These are phyloP conservation scores for Leptodirus hochenwartii DNA, from an alignment of 2,888 invertebrate species.

Conservation along the genomic window DNA sequence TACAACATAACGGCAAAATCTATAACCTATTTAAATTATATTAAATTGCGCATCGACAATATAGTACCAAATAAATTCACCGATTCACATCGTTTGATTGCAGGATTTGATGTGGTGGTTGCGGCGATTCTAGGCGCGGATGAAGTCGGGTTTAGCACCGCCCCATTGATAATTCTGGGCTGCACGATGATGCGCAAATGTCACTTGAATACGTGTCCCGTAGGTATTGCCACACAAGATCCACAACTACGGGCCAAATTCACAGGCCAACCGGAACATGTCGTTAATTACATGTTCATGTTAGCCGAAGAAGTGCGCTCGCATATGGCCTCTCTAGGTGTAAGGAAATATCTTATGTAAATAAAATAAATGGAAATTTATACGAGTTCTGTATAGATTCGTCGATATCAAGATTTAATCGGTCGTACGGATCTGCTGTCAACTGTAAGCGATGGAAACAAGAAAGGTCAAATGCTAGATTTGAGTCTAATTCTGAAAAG, in stretches of 20 bases:
- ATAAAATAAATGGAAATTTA: neutral
- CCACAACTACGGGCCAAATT: constrained; percentile 90
- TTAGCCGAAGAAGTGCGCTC: constrained; percentile 90
- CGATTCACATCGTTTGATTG: neutral
- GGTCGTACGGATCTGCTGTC: constrained; percentile 80
- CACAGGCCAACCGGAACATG: constrained; percentile 93
- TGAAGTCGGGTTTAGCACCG: constrained; percentile 97
- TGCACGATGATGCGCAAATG: constrained; percentile 99
- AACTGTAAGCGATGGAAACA: constrained; percentile 46
- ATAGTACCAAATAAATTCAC: neutral
- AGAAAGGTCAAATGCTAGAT: constrained; percentile 73
- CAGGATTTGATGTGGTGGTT: constrained; percentile 85
- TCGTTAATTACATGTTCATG: constrained; percentile 94
- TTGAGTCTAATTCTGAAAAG: constrained; percentile 73
- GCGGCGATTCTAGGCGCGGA: constrained; percentile 94
- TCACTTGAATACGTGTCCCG: constrained; percentile 97
- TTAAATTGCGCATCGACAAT: too few relatives aligned
- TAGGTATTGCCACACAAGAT: constrained; percentile 98
- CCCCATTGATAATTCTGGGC: constrained; percentile 91
- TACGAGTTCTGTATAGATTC: constrained; percentile 15
- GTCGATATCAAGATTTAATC: constrained; percentile 49
- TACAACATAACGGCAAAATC: too few relatives aligned
- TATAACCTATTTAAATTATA: too few relatives aligned
- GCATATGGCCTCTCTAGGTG: constrained; percentile 83
- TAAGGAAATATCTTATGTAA: constrained; percentile 28